Evolutionary conservation across 2,113 vertebrate species (phyloP).

Genomic region (Etia nguti): DNA sequence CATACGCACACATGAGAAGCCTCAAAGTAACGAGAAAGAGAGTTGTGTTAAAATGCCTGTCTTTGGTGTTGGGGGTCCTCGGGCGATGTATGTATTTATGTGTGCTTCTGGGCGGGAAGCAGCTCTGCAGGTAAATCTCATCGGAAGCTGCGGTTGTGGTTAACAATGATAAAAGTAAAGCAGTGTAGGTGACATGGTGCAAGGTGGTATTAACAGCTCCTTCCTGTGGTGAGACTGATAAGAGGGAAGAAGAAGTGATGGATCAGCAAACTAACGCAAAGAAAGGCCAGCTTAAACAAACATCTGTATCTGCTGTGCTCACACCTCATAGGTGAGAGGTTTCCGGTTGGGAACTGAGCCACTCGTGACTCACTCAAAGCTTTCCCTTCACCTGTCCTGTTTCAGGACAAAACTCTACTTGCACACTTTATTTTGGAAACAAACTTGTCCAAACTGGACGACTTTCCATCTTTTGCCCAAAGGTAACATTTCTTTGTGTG

Average conservation of each 20-base stretch:
- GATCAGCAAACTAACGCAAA: background rate
- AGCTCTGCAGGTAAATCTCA: background rate
- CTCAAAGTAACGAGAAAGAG: background rate
- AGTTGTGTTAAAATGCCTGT: background rate
- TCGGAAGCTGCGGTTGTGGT: constrained; percentile 23
- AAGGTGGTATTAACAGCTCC: background rate
- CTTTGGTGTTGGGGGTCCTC: background rate
- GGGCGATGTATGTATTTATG: background rate
- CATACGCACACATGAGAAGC: background rate
- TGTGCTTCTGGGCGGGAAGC: background rate
- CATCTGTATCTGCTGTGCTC: background rate
- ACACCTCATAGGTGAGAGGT: background rate
- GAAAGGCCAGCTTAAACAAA: background rate
- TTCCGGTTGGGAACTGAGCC: background rate
- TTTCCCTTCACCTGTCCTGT: background rate
- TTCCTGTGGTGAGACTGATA: constrained; percentile 8
- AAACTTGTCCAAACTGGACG: background rate
- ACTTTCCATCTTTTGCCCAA: background rate
- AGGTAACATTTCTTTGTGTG: background rate
- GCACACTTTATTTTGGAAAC: background rate
- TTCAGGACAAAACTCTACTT: background rate
- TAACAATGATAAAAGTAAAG: constrained; percentile 35
- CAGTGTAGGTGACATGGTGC: background rate
- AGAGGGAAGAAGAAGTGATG: background rate
- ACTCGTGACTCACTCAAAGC: background rate